Evolutionary conservation across 2,113 vertebrate genomes (phyloP), one percentile per base, ranked within the genome.

Genomic region (Eudyptes chrysolophus): DNA sequence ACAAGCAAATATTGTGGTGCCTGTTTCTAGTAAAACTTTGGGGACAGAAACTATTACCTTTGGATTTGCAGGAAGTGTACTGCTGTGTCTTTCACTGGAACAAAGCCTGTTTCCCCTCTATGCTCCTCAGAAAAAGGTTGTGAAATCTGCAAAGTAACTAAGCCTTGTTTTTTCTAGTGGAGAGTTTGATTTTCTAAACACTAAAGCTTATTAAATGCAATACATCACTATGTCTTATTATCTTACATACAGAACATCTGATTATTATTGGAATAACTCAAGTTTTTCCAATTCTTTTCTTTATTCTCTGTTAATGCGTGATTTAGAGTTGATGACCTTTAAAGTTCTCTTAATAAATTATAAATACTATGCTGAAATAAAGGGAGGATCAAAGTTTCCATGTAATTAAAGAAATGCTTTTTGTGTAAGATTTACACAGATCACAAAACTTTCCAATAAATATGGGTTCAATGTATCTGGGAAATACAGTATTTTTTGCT

Each of bases 231-330:
- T 89, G 40, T n/a, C 44, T 32, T 75, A 42, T 83, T 90, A 86
- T 75, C 60, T 82, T 71, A 87, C 27, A 79, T 38, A 84, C 4
- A 85, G 70, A 69, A 77, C n/a, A 72, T 68, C 27, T 75, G 54
- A 84, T 49, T 80, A 92, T 94, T 96, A 42, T 92, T 76, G 61
- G 76, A 90, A 89, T 87, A 89, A 85, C 57, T 92, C 42, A 82
- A 29, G 21, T 40, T 92, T 92, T 96, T 64, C 9, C 21, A 54
- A 0, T 90, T 65, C 3, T 82, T 79, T 83, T 69, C 51, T 54
- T 60, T 77, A 79, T 78, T 42, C 9, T 82, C 44, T 79, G 16
- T 89, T 93, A 83, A 84, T 58, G 48, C 16, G 19, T 92, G 62
- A 87, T 88, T 87, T 97, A 79, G 34, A 72, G 36, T 71, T 51